Evolutionary conservation across 2,113 vertebrate genomes (phyloP).

Genomic region (Pandion haliaetus): DNA sequence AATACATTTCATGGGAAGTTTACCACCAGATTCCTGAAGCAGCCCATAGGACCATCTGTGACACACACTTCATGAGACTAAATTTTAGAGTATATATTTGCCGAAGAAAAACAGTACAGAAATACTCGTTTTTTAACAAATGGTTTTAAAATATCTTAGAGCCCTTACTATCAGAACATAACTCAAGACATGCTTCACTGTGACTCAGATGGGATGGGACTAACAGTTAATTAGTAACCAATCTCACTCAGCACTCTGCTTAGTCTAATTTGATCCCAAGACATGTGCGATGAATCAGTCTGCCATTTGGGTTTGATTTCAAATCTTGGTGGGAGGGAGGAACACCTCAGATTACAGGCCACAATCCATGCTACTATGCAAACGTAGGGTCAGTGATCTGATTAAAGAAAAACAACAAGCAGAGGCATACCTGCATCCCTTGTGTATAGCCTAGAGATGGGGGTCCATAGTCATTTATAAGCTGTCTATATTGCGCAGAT

Average conservation of each 20-base stretch:
- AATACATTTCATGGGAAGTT: not conserved
- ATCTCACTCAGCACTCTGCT: constrained; percentile 16
- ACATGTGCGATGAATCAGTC: constrained; percentile 33
- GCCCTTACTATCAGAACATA: not conserved
- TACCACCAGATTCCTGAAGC: not conserved
- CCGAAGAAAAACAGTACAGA: not conserved
- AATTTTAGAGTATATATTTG: not conserved
- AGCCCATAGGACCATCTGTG: not conserved
- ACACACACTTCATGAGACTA: not conserved
- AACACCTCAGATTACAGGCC: constrained; percentile 48
- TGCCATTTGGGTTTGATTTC: constrained; percentile 67
- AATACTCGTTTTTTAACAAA: not conserved
- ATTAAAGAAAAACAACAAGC: not conserved
- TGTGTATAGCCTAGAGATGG: constrained; percentile 95
- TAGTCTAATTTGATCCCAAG: constrained; percentile 49
- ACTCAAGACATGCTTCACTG: not conserved
- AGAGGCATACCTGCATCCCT: constrained; percentile 70
- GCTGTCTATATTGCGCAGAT: constrained; percentile 88
- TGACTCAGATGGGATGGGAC: not conserved
- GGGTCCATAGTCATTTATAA: constrained; percentile 94
- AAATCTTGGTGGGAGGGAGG: constrained; percentile 30
- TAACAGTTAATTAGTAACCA: constrained; percentile 38
- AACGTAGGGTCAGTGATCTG: not conserved
- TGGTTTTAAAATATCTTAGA: not conserved
- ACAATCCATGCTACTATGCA: not conserved